Conservation (phyloP, 2,113 vertebrate species). For the Herpailurus yagouaroundi region DNA sequence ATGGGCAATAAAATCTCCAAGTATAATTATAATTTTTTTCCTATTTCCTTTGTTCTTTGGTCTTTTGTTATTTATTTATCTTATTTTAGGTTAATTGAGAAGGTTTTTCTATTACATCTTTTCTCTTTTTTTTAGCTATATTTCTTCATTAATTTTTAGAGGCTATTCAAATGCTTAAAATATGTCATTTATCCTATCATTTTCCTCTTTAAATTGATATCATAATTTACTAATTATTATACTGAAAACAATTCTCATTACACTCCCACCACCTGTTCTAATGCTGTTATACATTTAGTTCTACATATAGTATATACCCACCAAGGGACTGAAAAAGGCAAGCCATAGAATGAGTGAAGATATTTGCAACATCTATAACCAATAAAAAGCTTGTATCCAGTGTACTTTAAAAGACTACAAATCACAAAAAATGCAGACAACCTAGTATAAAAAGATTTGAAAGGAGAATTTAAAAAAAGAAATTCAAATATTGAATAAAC, state of each 20-base stretch:
- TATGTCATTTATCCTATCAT: not conserved
- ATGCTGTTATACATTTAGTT: not conserved
- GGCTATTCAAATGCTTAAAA: not conserved
- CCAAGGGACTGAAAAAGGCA: not conserved
- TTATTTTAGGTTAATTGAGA: not conserved
- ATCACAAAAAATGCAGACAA: not conserved
- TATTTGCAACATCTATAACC: not conserved
- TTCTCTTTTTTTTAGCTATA: not conserved
- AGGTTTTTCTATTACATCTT: not conserved
- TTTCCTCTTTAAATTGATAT: not conserved
- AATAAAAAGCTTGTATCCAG: not conserved
- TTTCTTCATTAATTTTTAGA: not conserved
- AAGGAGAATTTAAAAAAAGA: not conserved
- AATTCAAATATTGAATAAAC: not conserved
- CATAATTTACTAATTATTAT: not conserved
- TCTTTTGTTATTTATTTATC: not conserved
- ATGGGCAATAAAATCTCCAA: not conserved
- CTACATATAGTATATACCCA: not conserved
- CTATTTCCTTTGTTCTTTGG: not conserved
- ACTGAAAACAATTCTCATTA: not conserved
- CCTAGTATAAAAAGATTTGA: not conserved
- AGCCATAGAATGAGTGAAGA: not conserved
- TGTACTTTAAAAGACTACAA: not conserved
- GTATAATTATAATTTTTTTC: not conserved
- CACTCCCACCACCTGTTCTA: not conserved